These are phyloP conservation scores for Nymphalis io DNA, from an alignment of 1,140 invertebrate genomes.

Conservation along the genomic window DNA sequence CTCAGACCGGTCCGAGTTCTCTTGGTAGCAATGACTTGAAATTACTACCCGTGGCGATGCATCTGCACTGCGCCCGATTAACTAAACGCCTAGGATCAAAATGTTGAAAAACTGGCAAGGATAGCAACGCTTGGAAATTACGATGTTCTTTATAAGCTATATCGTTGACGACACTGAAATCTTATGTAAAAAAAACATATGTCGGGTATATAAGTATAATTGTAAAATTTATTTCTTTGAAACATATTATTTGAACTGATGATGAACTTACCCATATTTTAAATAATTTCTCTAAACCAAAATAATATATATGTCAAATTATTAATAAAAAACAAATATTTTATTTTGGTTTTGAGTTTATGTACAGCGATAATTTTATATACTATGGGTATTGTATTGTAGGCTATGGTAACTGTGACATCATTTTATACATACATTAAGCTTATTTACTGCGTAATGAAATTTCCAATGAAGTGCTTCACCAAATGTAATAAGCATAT, in stretches of 20 bases:
- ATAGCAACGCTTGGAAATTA: neutral
- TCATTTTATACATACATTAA: neutral
- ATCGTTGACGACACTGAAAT: slow-evolving; percentile 2
- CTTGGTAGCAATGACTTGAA: slow-evolving; percentile 70
- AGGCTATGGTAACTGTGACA: too few relatives aligned
- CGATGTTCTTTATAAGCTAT: neutral
- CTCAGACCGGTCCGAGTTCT: slow-evolving; percentile 49
- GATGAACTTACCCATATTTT: too few relatives aligned
- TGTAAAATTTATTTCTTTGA: too few relatives aligned
- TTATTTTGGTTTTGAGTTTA: too few relatives aligned
- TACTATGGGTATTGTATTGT: too few relatives aligned
- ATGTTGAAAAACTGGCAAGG: slow-evolving; percentile 10
- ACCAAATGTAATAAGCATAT: neutral
- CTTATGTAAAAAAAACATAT: neutral
- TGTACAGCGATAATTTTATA: too few relatives aligned
- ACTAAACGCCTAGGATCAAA: slow-evolving; percentile 34
- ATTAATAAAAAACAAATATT: too few relatives aligned
- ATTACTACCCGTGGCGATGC: slow-evolving; percentile 63
- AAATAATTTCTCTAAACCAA: too few relatives aligned
- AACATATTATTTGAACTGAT: too few relatives aligned
- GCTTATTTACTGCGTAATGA: neutral
- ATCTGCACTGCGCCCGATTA: slow-evolving; percentile 54
- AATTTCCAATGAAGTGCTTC: neutral
- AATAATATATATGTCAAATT: too few relatives aligned
- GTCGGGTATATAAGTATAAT: too few relatives aligned